phyloP scores from a whole-genome alignment of 1,140 invertebrate species.

The Tetramorium alpestre region DNA sequence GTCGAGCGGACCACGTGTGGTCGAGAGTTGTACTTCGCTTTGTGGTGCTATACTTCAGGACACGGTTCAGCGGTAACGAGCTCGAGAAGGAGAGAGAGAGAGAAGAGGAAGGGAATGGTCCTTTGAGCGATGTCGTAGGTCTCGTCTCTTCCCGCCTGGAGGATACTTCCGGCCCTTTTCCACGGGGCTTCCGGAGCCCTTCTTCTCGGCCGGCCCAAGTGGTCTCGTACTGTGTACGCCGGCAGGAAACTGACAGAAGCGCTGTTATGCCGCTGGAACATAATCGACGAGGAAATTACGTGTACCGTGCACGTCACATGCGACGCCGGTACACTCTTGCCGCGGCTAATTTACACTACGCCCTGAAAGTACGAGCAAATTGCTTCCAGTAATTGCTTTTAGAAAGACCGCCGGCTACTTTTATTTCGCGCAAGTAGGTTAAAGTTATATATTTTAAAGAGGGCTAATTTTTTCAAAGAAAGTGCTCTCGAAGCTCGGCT shows the following conservation, averaged over 20 bases:
- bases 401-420: slow-evolving; percentile 27
- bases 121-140: slow-evolving; percentile 51
- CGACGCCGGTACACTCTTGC: slow-evolving; percentile 37
- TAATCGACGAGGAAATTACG: slow-evolving; percentile 59
- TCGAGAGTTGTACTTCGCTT: slow-evolving; percentile 58
- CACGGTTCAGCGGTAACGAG: slow-evolving; percentile 40
- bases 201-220: slow-evolving; percentile 28
- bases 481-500: background rate
- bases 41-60: slow-evolving; percentile 52
- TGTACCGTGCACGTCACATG: slow-evolving; percentile 48
- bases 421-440: slow-evolving; percentile 29
- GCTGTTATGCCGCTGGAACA: slow-evolving; percentile 49
- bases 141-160: slow-evolving; percentile 17
- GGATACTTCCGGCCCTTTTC: slow-evolving; percentile 58
- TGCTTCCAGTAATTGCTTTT: slow-evolving; percentile 48
- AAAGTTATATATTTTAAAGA: slow-evolving; percentile 23
- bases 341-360: slow-evolving; percentile 46
- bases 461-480: slow-evolving; percentile 26
- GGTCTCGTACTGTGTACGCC: slow-evolving; percentile 9
- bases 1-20: slow-evolving; percentile 42
- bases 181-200: slow-evolving; percentile 29
- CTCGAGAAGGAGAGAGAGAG: background rate
- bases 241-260: slow-evolving; percentile 59
- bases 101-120: background rate
- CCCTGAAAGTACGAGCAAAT: slow-evolving; percentile 46